Evolutionary conservation across 2,113 vertebrate genomes (phyloP).

Genomic region (Calidris pugnax): DNA sequence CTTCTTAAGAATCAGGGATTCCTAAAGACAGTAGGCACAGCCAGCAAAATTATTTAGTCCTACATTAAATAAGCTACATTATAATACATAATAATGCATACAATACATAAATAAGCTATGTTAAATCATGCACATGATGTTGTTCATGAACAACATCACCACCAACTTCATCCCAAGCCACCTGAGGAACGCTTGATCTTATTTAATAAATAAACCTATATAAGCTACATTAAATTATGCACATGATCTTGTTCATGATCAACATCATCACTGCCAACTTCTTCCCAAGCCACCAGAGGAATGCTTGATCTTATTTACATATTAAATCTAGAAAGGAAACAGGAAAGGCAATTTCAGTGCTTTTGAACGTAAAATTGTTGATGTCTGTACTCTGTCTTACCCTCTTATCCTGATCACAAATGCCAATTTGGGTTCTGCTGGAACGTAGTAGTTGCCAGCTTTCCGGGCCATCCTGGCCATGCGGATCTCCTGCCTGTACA

Average conservation of each 20-base stretch:
- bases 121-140: too few relatives aligned
- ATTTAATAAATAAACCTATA: too few relatives aligned
- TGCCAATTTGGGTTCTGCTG: conserved; percentile 93
- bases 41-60: not conserved
- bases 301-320: not conserved
- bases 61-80: not conserved
- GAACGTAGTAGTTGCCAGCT: conserved; percentile 94
- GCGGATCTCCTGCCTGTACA: conserved; percentile 91
- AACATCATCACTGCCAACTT: not conserved
- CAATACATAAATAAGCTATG: too few relatives aligned
- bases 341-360: not conserved
- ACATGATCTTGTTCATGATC: accelerated
- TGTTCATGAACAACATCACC: accelerated
- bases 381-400: conserved; percentile 65
- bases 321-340: not conserved
- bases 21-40: accelerated
- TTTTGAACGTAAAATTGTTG: not conserved
- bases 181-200: accelerated
- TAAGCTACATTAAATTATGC: too few relatives aligned
- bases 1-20: not conserved
- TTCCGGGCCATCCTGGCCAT: conserved; percentile 90
- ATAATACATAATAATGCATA: too few relatives aligned
- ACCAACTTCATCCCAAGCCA: not conserved
- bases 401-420: conserved; percentile 97
- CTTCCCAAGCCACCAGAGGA: not conserved